Evolutionary conservation across 2,888 invertebrate species (phyloP).

Genomic region (Nezara viridula): DNA sequence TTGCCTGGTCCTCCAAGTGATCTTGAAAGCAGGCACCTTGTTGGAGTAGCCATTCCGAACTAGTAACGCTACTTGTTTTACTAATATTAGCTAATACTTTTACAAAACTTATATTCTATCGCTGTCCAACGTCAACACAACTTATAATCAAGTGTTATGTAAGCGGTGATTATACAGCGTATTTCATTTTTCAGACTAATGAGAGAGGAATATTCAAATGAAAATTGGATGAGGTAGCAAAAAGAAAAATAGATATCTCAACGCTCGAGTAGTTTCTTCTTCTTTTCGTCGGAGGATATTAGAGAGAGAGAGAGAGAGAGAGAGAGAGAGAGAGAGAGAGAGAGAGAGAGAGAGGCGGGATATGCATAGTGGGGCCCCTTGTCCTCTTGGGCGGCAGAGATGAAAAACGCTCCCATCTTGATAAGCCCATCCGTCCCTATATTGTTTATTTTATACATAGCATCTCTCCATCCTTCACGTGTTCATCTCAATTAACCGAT

Average conservation of each 20-base stretch:
- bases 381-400: background rate
- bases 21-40: too few species aligned
- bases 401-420: constrained; percentile 7
- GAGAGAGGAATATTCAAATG: background rate
- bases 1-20: too few species aligned
- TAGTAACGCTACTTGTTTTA: too few species aligned
- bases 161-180: background rate
- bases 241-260: background rate
- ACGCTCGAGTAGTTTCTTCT: background rate
- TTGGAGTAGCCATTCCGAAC: too few species aligned
- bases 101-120: background rate
- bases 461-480: constrained; percentile 2
- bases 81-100: too few species aligned
- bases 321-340: background rate
- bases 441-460: constrained; percentile 33
- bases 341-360: background rate
- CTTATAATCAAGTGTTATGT: background rate
- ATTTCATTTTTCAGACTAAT: background rate
- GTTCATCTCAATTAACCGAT: constrained; percentile 32
- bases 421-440: background rate
- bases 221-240: background rate
- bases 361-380: background rate
- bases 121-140: background rate
- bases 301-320: too few species aligned
- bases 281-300: background rate